phyloP scores from a whole-genome alignment of 2,797 vertebrate genomes.

The Meda fulgida region DNA sequence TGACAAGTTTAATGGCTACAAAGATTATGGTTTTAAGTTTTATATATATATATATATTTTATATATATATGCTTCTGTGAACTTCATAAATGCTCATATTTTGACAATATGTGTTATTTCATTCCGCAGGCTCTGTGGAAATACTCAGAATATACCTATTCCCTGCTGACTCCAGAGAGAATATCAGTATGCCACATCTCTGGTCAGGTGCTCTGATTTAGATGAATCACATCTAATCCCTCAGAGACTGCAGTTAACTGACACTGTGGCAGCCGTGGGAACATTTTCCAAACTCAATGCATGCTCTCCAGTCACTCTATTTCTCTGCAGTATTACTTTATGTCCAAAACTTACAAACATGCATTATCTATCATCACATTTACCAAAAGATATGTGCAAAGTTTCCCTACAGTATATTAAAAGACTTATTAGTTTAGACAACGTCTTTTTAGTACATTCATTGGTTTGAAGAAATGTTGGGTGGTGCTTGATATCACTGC shows the following conservation, averaged over 20 bases:
- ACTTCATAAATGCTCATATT: background rate
- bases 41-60: too few species aligned
- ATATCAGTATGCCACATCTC: conserved; percentile 72
- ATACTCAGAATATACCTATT: conserved; percentile 57
- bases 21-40: too few species aligned
- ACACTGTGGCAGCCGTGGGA: conserved; percentile 21
- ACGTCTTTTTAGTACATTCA: conserved; percentile 68
- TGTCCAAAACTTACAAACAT: conserved; percentile 52
- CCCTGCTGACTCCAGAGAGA: conserved; percentile 67
- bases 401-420: conserved; percentile 25
- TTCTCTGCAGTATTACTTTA: conserved; percentile 20
- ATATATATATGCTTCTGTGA: background rate
- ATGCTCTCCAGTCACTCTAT: background rate
- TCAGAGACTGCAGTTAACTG: conserved; percentile 53
- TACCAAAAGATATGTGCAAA: conserved; percentile 13
- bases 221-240: conserved; percentile 69
- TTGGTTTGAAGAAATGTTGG: conserved; percentile 69
- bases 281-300: background rate
- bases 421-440: conserved; percentile 60
- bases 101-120: background rate
- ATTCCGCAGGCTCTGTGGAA: background rate
- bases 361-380: conserved; percentile 69
- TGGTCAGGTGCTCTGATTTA: conserved; percentile 68
- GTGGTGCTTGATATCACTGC: conserved; percentile 71
- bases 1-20: background rate